Evolutionary conservation across 2,113 vertebrate genomes (phyloP), one percentile per base, ranked within the genome.

Genomic region (Garra rufa): DNA sequence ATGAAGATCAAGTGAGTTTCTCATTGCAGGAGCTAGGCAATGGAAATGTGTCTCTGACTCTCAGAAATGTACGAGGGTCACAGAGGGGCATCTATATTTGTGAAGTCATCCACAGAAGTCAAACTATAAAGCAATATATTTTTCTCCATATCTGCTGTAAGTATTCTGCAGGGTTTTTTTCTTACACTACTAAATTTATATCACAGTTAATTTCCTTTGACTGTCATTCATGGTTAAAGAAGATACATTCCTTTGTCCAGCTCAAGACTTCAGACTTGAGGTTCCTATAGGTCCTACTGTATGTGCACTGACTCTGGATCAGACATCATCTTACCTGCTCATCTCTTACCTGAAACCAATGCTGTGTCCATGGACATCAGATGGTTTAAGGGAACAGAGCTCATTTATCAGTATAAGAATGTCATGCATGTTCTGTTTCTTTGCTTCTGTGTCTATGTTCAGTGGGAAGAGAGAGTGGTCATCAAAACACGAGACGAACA

Each of bases 1-100:
- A 61, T 13, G 74, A 73, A 71, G 67, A 52, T 48, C 57, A 55
- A 55, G 65, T 67, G 28, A 82, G 55, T 4, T 17, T 88, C 8
- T 17, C 67, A 17, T 38, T 28, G 14, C 14, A 59, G 13, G 83
- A 87, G 59, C 21, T 89, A 76, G 34, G 21, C 14, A 85, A 9
- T 34, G 88, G 86, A 74, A 82, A 87, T n/a, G 70, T 90, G 50
- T 89, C 85, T n/a, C 78, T 88, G 57, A 52, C 30, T n/a, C 74
- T 87, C 50, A 88, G 43, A 71, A 70, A 82, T 2, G 30, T 87
- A 48, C 7, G 9, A 5, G 6, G 10, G 3, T 13, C 26, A 76
- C 48, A 55, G 28, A 76, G 10, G 2, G 74, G 48, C 17, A 0
- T 3, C 10, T 76, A 9, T 57, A 76, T 21, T n/a, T 76, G 75